Percentiles rank a stretch among this genome's conserved stretches.
Evolutionary conservation across 2,888 invertebrate genomes (phyloP).

Genomic region (Salticus scenicus): DNA sequence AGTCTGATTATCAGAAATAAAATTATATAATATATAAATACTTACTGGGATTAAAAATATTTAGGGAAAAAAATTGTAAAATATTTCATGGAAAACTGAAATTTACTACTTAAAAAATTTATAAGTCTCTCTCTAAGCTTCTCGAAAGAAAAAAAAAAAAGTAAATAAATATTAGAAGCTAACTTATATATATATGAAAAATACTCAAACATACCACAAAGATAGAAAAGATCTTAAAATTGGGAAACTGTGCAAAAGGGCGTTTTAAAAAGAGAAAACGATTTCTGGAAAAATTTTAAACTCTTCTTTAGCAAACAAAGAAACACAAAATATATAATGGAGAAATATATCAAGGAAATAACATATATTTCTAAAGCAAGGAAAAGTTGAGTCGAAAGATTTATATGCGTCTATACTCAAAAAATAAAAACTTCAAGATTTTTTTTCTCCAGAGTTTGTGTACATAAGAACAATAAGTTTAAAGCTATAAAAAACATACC

Average conservation of each 20-base stretch:
- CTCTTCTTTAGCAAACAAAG: conserved; percentile 53
- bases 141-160: too few relatives aligned
- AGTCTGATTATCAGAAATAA: too few relatives aligned
- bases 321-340: conserved; percentile 31
- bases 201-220: neutral
- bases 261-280: conserved; percentile 63
- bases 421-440: conserved; percentile 42
- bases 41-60: too few relatives aligned
- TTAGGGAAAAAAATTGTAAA: neutral
- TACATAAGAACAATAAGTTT: conserved; percentile 54
- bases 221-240: conserved; percentile 58
- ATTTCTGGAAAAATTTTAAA: conserved; percentile 59
- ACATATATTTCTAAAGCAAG: conserved; percentile 35
- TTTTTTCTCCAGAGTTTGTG: conserved; percentile 38
- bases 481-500: conserved; percentile 23
- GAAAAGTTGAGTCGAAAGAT: conserved; percentile 52
- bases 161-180: too few relatives aligned
- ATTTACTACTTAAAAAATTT: too few relatives aligned
- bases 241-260: conserved; percentile 53
- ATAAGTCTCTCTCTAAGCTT: too few relatives aligned
- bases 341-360: conserved; percentile 51
- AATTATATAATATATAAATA: too few relatives aligned
- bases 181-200: too few relatives aligned
- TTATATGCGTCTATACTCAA: conserved; percentile 45
- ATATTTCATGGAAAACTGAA: too few relatives aligned